Percentiles rank a stretch among this genome's conserved stretches.
Conservation (phyloP, 2,113 vertebrate genomes). For the Hydrochoerus hydrochaeris region DNA sequence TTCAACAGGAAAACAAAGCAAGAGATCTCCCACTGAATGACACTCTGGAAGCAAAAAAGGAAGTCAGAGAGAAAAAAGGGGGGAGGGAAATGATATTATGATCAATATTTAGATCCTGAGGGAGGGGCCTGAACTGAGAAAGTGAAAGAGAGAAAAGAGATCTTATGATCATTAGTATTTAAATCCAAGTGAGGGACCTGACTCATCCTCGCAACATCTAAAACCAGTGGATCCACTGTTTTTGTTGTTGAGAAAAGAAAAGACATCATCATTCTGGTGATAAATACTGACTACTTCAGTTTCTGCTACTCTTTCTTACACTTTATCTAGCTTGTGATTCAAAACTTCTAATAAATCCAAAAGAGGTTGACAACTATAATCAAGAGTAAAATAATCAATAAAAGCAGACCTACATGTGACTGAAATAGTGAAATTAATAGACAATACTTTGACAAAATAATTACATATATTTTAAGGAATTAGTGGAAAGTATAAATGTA, state of each 20-base stretch:
- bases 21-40: neutral
- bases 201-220: neutral
- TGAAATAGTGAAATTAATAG: neutral
- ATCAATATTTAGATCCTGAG: too few relatives aligned
- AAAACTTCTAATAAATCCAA: slow-evolving; percentile 33
- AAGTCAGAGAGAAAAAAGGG: neutral
- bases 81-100: too few relatives aligned
- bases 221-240: neutral
- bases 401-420: neutral
- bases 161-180: neutral
- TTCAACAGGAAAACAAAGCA: neutral
- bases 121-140: too few relatives aligned
- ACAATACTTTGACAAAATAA: neutral
- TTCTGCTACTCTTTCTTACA: neutral
- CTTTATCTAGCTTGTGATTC: neutral
- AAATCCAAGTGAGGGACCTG: neutral
- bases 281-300: neutral
- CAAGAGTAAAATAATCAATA: slow-evolving; percentile 31
- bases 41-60: neutral
- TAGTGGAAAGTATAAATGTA: neutral
- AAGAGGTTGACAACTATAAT: neutral
- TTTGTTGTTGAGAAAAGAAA: neutral
- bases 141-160: neutral
- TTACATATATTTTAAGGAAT: slow-evolving; percentile 4
- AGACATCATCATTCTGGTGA: neutral